Conservation (phyloP, 2,797 vertebrate genomes). For the Caiman crocodilus region DNA sequence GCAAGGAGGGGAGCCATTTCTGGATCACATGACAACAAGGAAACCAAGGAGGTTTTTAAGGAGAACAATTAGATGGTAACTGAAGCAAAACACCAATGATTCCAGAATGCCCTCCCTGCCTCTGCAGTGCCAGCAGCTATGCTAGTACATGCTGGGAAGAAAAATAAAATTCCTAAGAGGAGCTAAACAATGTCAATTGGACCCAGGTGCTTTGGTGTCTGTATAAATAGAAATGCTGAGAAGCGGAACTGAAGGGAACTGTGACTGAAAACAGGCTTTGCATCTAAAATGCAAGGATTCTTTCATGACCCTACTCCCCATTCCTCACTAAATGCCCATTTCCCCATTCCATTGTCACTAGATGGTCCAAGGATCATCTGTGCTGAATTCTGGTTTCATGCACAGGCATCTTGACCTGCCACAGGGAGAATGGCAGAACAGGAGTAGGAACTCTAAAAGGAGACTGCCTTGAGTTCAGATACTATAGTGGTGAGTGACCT, state of each 20-base stretch:
- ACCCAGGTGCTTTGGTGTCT: too few relatives aligned
- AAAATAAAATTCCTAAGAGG: too few relatives aligned
- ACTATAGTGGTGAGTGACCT: too few relatives aligned
- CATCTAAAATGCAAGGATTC: neutral
- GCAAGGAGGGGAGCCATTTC: neutral
- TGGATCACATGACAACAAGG: neutral
- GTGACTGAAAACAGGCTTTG: neutral
- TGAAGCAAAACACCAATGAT: neutral
- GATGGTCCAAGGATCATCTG: too few relatives aligned
- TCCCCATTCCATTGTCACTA: slow-evolving; percentile 41
- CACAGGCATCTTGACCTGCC: too few relatives aligned
- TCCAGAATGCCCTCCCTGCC: neutral
- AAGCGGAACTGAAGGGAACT: neutral
- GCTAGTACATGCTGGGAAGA: neutral
- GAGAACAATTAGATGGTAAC: neutral
- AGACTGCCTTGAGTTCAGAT: too few relatives aligned
- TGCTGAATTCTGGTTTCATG: too few relatives aligned
- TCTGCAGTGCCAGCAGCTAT: neutral
- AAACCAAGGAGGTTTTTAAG: slow-evolving; percentile 1
- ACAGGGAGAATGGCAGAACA: too few relatives aligned
- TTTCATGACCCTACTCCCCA: slow-evolving; percentile 13
- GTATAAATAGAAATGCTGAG: neutral
- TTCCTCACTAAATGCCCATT: neutral
- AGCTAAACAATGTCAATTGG: too few relatives aligned
- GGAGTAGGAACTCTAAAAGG: too few relatives aligned